Base-by-base conservation (phyloP, 2,888 invertebrate genomes). In the Galerucella pusilla region DNA sequence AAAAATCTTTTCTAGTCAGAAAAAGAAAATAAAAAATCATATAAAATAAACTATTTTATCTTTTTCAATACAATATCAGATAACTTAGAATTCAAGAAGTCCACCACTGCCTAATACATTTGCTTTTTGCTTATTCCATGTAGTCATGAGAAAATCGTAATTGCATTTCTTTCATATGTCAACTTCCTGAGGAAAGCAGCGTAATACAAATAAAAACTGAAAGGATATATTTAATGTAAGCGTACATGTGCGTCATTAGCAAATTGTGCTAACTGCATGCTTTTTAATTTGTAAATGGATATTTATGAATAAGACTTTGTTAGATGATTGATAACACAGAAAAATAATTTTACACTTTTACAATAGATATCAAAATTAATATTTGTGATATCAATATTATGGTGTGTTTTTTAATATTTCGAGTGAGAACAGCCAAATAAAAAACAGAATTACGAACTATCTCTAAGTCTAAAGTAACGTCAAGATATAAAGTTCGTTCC, bases 161-260 rank as follows among this genome's bases (percentile, higher is more conserved):
- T 11, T 20, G 10, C 14, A 59, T 59, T 59, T 59, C 59, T 59
- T 59, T 59, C 16, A 20, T 20, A 20, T 59, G 54, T 54, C 12
- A 52, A 67, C 28, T 66, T 25, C 46, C 46, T 52, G 54, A 67
- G 67, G 54, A 54, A 14, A 67, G 20, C 28, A 28, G 14, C 25
- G 35, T 12, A 42, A 64, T 4, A 64, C 57, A 57, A 57, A 68
- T 35, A 68, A 28, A 57, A 28, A 68, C 42, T 68, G 42, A 57
- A 52, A 68, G 68, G 42, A 68, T 60, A 7, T 60, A 25, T 28
- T 60, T 60, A 2, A 60, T 60, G 60, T 28, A 57, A 52, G 68
- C 42, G 42, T 68, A 35, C 57, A 68, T 68, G n/a, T 68, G 57
- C 68, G 68, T 68, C 68, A 68, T 68, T 57, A 68, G 57, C 68